Evolutionary conservation across 2,888 invertebrate species (phyloP).

Genomic region (Girardia tigrina): DNA sequence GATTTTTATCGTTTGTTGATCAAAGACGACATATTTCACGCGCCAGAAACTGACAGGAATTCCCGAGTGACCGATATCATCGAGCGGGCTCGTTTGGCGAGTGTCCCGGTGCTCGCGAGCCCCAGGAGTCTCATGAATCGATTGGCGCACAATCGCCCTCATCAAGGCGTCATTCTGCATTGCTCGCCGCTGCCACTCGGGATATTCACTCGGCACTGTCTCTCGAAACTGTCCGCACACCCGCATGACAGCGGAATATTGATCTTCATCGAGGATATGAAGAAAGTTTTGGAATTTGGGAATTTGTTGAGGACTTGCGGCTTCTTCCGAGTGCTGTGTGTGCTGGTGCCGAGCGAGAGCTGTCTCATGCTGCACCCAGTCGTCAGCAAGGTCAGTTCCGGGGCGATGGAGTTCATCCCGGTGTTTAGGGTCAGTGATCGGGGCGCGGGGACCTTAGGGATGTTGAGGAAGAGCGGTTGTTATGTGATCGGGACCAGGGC

Average conservation of each 20-base stretch:
- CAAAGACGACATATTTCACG: not conserved
- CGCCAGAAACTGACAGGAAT: not conserved
- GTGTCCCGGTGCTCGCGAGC: not conserved
- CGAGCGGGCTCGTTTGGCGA: not conserved
- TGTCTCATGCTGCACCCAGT: conserved; percentile 15
- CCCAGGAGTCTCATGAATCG: not conserved
- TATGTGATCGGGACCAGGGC: not conserved
- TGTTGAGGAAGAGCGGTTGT: not conserved
- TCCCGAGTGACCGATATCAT: not conserved
- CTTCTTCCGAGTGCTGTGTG: conserved; percentile 2
- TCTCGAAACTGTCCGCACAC: no score
- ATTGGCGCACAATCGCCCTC: not conserved
- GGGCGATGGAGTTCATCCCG: conserved; percentile 31
- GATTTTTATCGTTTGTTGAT: not conserved
- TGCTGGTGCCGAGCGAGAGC: not conserved
- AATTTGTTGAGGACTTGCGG: conserved; percentile 19
- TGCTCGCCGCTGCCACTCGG: conserved; percentile 13
- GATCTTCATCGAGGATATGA: not conserved
- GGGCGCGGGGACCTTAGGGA: not conserved
- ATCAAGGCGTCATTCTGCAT: conserved; percentile 27
- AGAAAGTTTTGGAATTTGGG: not conserved
- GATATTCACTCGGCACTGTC: not conserved
- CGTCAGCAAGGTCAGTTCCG: conserved; percentile 31
- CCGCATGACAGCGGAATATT: no score
- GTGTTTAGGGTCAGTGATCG: conserved; percentile 2